Evolutionary conservation across 2,888 invertebrate genomes (phyloP).

Genomic region (Timema cristinae): DNA sequence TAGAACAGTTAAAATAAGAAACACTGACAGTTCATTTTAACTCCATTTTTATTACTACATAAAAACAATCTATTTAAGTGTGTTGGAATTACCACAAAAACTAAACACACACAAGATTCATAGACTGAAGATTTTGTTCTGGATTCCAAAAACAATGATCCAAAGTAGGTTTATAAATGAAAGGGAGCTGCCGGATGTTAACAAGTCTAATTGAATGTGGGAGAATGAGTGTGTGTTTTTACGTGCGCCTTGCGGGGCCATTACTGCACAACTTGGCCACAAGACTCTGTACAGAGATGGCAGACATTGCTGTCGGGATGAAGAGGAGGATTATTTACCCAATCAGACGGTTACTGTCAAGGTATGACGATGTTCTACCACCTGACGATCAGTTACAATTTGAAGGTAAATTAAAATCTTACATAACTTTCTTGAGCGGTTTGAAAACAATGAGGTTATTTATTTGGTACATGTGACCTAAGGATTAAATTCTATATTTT

Average conservation of each 20-base stretch:
- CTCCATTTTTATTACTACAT: no score
- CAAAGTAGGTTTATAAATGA: neutral
- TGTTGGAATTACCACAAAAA: no score
- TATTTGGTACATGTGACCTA: no score
- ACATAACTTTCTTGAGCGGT: no score
- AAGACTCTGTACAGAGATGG: conserved; percentile 35
- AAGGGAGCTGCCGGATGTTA: conserved; percentile 10
- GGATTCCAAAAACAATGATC: no score
- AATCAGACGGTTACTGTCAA: conserved; percentile 28
- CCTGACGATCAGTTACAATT: conserved; percentile 19
- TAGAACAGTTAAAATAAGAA: no score
- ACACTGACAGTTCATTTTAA: no score
- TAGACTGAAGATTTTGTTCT: no score
- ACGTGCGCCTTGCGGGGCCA: conserved; percentile 34
- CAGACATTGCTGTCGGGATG: conserved; percentile 33
- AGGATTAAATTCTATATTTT: no score
- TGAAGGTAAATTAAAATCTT: neutral
- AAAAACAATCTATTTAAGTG: no score
- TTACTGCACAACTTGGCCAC: conserved; percentile 34
- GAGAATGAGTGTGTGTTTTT: conserved; percentile 31
- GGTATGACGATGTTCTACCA: conserved; percentile 31
- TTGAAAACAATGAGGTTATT: no score
- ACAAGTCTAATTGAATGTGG: conserved; percentile 9
- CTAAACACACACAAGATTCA: no score
- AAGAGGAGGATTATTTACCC: conserved; percentile 30